A percentile compares a stretch with the other conserved stretches of the same genome.
Conservation (phyloP, 2,113 vertebrate species). For the Gnathonemus echidnorhynchus region DNA sequence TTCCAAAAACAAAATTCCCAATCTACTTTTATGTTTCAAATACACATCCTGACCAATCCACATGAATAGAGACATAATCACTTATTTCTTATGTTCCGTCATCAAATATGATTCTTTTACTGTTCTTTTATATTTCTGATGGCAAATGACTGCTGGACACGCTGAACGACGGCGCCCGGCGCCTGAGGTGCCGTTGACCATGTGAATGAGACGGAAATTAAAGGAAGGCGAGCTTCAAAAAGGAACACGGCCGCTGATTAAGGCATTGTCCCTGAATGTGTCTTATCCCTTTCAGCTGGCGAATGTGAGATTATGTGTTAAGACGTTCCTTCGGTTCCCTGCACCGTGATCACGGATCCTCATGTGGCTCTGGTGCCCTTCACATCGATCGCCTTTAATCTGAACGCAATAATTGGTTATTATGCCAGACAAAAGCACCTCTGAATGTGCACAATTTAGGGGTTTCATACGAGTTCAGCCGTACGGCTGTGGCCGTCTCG, state of each 20-base stretch:
- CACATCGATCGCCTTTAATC: conserved; percentile 17
- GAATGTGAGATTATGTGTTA: not conserved
- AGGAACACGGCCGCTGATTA: conserved; percentile 1
- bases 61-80: not conserved
- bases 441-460: conserved; percentile 18
- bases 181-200: not conserved
- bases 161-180: not conserved
- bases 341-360: not conserved
- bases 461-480: conserved; percentile 15
- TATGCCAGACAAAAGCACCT: conserved; percentile 10
- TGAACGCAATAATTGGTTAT: conserved; percentile 20
- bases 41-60: not conserved
- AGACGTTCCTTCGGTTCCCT: not conserved
- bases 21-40: not conserved
- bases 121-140: not conserved
- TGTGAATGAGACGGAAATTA: conserved; percentile 1
- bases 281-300: not conserved
- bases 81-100: not conserved
- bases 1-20: not conserved
- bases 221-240: not conserved
- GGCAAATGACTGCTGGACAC: not conserved
- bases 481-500: not conserved
- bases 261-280: not conserved
- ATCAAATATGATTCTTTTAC: not conserved
- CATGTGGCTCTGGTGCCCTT: not conserved